These are phyloP conservation scores for Indicator indicator DNA, from an alignment of 2,113 vertebrate species.

Conservation along the genomic window DNA sequence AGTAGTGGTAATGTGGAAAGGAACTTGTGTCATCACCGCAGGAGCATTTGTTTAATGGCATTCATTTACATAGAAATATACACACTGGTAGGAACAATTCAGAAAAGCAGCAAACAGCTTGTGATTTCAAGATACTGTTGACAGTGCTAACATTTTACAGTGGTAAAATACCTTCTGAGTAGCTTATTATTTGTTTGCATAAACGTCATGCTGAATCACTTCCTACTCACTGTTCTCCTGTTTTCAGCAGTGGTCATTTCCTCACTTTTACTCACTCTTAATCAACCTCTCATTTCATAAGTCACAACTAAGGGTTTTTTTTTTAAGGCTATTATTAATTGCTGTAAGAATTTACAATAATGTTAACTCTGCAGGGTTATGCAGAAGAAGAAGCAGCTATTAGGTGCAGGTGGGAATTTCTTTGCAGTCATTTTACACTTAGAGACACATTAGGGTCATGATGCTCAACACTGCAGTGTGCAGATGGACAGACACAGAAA, in stretches of 20 bases:
- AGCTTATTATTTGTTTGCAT: constrained; percentile 29
- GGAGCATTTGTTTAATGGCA: constrained; percentile 54
- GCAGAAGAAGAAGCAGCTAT: background rate
- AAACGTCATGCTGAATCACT: constrained; percentile 29
- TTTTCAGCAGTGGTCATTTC: constrained; percentile 30
- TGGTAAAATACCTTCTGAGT: constrained; percentile 10
- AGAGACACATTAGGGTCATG: background rate
- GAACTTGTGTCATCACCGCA: constrained; percentile 43
- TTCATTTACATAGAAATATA: constrained; percentile 69
- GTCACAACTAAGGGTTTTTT: background rate
- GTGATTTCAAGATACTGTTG: constrained; percentile 55
- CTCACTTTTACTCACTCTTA: constrained; percentile 21
- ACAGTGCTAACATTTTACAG: constrained; percentile 33
- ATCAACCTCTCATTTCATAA: background rate
- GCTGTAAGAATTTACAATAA: background rate
- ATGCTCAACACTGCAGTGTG: background rate
- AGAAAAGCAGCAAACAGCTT: constrained; percentile 61
- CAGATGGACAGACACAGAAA: background rate
- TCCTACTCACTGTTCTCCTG: background rate
- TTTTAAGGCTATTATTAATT: background rate
- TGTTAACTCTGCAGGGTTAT: background rate
- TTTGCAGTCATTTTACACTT: background rate
- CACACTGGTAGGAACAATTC: constrained; percentile 33
- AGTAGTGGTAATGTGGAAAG: constrained; percentile 37
- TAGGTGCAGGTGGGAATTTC: background rate